phyloP scores from a whole-genome alignment of 2,113 vertebrate species.

The Callithrix jacchus region DNA sequence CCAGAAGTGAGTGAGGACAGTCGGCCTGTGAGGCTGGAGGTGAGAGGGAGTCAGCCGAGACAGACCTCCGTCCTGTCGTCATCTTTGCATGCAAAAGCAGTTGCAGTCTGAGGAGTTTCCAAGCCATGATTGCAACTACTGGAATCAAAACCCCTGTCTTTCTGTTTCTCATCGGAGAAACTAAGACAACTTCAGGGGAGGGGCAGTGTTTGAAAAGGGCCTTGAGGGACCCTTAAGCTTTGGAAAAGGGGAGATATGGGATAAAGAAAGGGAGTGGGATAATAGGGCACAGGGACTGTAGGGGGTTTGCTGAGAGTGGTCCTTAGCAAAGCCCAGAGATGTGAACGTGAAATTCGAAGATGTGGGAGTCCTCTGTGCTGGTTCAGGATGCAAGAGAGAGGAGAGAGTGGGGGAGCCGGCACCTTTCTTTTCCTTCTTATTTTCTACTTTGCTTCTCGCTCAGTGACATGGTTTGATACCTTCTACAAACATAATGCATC shows the following conservation, averaged over 20 bases:
- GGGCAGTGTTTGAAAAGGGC: background rate
- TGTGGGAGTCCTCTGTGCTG: background rate
- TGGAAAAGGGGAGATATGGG: background rate
- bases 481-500: background rate
- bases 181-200: no score
- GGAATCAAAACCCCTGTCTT: background rate
- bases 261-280: background rate
- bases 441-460: background rate
- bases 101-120: no score
- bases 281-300: background rate
- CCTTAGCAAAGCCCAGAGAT: fast-evolving
- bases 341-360: background rate
- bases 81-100: no score
- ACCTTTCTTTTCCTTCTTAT: no score
- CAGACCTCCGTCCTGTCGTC: no score
- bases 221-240: no score
- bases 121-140: background rate
- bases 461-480: background rate
- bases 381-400: fast-evolving
- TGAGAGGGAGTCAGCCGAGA: no score
- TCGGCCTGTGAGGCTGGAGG: no score
- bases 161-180: background rate
- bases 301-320: fast-evolving
- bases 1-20: no score
- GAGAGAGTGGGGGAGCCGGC: fast-evolving